These are phyloP conservation scores for Clarias fuscus DNA, from an alignment of 2,797 vertebrate species.

Conservation along the genomic window DNA sequence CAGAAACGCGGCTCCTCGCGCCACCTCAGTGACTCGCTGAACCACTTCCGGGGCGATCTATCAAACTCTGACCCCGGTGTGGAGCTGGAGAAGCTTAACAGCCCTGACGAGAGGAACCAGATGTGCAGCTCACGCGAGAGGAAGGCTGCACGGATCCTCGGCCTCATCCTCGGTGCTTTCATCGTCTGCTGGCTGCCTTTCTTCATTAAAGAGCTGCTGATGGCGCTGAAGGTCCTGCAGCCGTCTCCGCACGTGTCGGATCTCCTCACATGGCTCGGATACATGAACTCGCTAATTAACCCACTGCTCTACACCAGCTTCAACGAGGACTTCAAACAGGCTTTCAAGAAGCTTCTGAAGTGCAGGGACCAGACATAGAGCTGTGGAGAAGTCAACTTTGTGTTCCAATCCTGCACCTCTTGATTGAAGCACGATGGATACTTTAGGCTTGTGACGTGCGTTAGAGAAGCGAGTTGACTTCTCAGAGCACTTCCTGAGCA, in stretches of 20 bases:
- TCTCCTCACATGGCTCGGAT: conserved; percentile 88
- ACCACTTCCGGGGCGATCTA: conserved; percentile 78
- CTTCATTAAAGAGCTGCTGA: conserved; percentile 87
- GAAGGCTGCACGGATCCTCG: conserved; percentile 85
- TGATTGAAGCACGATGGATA: not conserved
- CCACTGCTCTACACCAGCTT: conserved; percentile 91
- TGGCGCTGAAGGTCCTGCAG: conserved; percentile 74
- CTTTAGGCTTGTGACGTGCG: not conserved
- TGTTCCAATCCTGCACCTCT: not conserved
- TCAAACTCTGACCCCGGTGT: conserved; percentile 78
- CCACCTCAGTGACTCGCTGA: conserved; percentile 80
- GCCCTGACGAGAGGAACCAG: conserved; percentile 77
- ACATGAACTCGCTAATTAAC: conserved; percentile 89
- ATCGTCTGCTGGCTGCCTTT: conserved; percentile 90
- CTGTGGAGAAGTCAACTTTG: no score
- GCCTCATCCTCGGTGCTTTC: conserved; percentile 88
- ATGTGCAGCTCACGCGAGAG: conserved; percentile 81
- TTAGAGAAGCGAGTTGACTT: not conserved
- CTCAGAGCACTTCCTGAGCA: not conserved
- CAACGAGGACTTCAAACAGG: conserved; percentile 89
- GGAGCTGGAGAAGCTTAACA: conserved; percentile 75
- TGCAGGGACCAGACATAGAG: conserved; percentile 77
- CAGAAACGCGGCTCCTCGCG: conserved; percentile 86
- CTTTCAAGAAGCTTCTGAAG: conserved; percentile 83
- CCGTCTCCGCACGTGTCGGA: conserved; percentile 80